Conservation (phyloP, 2,113 vertebrate species). For the Spea multiplicata region DNA sequence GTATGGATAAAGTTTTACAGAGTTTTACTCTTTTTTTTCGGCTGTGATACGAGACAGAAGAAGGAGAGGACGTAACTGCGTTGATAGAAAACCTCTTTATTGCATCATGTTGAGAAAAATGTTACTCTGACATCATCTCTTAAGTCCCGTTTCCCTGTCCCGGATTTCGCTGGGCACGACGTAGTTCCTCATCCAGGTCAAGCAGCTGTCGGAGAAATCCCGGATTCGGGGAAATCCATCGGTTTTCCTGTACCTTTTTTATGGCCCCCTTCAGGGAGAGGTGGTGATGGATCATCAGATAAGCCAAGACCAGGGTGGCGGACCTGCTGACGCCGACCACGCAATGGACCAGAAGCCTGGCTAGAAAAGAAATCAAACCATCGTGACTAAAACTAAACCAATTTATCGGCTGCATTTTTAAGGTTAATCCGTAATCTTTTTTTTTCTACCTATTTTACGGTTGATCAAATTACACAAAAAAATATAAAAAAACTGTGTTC, state of each 20-base stretch:
- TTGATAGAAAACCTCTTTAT: too few species aligned
- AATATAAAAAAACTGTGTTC: background rate
- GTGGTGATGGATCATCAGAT: conserved; percentile 70
- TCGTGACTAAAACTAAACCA: too few species aligned
- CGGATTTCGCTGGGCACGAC: background rate
- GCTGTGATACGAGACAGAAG: too few species aligned
- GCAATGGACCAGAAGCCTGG: conserved; percentile 75
- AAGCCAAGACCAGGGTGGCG: conserved; percentile 71
- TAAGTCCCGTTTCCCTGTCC: background rate
- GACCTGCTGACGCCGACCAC: conserved; percentile 78
- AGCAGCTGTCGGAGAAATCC: conserved; percentile 73
- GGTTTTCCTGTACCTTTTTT: conserved; percentile 61
- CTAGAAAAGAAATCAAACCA: background rate
- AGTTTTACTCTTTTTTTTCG: too few species aligned
- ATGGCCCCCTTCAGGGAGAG: conserved; percentile 66
- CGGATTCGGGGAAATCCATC: conserved; percentile 75
- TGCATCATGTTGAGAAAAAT: background rate
- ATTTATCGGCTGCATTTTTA: too few species aligned
- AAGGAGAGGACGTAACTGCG: too few species aligned
- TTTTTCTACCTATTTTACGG: too few species aligned
- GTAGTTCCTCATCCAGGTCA: conserved; percentile 61
- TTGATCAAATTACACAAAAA: background rate
- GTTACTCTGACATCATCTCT: background rate
- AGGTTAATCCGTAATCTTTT: too few species aligned
- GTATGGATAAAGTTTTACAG: too few species aligned